phyloP scores from a whole-genome alignment of 30 jellyfish, hydroid and myxozoan genomes.

The Sanderia malayensis region DNA sequence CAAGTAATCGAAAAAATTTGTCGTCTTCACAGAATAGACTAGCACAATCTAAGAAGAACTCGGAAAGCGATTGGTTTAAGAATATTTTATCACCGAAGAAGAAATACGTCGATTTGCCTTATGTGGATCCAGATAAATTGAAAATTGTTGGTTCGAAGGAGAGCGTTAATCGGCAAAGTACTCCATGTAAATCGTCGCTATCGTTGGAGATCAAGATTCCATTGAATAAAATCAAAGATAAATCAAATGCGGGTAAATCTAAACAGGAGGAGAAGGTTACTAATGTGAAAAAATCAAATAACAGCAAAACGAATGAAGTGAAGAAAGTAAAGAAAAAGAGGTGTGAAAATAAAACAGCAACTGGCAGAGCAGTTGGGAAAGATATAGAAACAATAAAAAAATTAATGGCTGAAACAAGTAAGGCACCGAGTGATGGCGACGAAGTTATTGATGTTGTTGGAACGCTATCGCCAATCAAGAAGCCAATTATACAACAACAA shows the following conservation, averaged over 20 bases:
- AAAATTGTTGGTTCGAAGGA: slow-evolving; percentile 20
- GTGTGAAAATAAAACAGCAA: not conserved
- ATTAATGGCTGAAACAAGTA: slow-evolving; percentile 40
- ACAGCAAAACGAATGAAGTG: not conserved
- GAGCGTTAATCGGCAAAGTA: not conserved
- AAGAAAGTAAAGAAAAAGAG: not conserved
- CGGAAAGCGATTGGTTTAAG: slow-evolving; percentile 43
- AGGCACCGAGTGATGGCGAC: slow-evolving; percentile 42
- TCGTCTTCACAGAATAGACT: not conserved
- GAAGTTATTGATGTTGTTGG: slow-evolving; percentile 44
- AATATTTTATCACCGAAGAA: slow-evolving; percentile 23
- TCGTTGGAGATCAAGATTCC: slow-evolving; percentile 33
- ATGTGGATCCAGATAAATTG: slow-evolving; percentile 36
- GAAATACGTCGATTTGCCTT: slow-evolving; percentile 37
- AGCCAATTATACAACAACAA: too few species aligned
- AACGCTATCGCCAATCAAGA: slow-evolving; percentile 48
- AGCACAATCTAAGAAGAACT: slow-evolving; percentile 35
- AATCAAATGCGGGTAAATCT: not conserved
- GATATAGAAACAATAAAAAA: slow-evolving; percentile 52
- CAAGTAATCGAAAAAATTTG: not conserved
- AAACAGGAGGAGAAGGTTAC: not conserved
- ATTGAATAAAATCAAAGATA: slow-evolving; percentile 14
- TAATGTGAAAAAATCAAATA: not conserved
- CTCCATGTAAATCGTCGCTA: slow-evolving; percentile 9
- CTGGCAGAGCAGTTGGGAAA: slow-evolving; percentile 44